These are phyloP conservation scores for Amphimallon solstitiale DNA, from an alignment of 2,888 invertebrate species.

Conservation along the genomic window DNA sequence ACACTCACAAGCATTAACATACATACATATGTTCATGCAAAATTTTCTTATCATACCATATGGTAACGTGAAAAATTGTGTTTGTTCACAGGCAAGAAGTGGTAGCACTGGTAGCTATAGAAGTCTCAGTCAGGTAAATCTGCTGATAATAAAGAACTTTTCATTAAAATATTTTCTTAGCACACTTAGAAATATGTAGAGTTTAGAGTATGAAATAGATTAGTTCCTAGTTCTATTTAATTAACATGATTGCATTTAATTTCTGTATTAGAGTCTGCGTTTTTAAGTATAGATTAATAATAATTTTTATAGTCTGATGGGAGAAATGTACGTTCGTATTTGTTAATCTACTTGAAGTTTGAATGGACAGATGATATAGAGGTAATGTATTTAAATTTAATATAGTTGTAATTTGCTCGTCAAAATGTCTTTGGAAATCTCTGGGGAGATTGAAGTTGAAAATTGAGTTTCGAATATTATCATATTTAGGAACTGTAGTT, in stretches of 20 bases:
- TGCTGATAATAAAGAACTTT: neutral
- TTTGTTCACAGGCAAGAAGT: constrained; percentile 81
- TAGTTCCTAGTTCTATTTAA: constrained; percentile 29
- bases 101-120: constrained; percentile 91
- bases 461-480: too few species aligned
- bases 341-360: too few species aligned
- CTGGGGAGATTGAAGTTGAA: too few species aligned
- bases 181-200: constrained; percentile 36
- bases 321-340: neutral
- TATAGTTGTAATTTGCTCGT: too few species aligned
- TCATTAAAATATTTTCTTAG: neutral
- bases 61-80: constrained; percentile 32
- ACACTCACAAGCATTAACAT: neutral
- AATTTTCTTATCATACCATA: neutral
- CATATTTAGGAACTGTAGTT: too few species aligned
- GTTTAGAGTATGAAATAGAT: constrained; percentile 40
- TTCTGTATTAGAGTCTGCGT: too few species aligned
- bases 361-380: too few species aligned
- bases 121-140: constrained; percentile 85
- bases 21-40: neutral
- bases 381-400: too few species aligned
- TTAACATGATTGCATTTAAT: too few species aligned
- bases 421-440: too few species aligned
- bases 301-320: too few species aligned
- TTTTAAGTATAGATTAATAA: too few species aligned